phyloP scores from a whole-genome alignment of 2,797 vertebrate species.

The Poecilia velifera region DNA sequence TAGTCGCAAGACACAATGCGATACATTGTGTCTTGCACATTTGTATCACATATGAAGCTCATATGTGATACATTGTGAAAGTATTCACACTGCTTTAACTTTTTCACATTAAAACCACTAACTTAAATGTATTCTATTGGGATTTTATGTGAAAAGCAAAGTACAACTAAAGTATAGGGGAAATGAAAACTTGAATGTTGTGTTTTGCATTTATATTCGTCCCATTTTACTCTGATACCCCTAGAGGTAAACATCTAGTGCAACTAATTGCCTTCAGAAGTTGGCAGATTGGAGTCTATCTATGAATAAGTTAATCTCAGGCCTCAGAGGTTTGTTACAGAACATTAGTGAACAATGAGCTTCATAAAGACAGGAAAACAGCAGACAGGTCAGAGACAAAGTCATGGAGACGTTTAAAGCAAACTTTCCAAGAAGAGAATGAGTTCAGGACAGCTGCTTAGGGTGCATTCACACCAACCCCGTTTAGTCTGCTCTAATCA shows the following conservation, averaged over 20 bases:
- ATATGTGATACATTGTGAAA: neutral
- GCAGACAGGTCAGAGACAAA: neutral
- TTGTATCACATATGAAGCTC: neutral
- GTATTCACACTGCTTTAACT: neutral
- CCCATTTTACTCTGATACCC: neutral
- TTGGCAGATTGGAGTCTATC: neutral
- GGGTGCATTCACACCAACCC: no score
- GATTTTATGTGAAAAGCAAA: neutral
- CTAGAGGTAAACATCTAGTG: neutral
- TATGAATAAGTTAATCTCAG: neutral
- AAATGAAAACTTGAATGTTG: neutral
- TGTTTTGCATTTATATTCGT: neutral
- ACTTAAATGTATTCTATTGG: neutral
- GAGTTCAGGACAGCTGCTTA: neutral
- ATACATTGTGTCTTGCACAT: no score
- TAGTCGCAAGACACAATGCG: neutral
- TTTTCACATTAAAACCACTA: neutral
- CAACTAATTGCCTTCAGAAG: neutral
- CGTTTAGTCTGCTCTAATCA: no score
- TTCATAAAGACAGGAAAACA: neutral
- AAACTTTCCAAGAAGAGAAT: neutral
- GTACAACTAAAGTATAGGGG: neutral
- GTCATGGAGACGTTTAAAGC: neutral
- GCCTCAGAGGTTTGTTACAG: neutral
- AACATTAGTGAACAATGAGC: neutral